Percentiles rank a stretch among this genome's conserved stretches.
Conservation (phyloP, 1,140 invertebrate genomes). For the Polypedilum pembai region DNA sequence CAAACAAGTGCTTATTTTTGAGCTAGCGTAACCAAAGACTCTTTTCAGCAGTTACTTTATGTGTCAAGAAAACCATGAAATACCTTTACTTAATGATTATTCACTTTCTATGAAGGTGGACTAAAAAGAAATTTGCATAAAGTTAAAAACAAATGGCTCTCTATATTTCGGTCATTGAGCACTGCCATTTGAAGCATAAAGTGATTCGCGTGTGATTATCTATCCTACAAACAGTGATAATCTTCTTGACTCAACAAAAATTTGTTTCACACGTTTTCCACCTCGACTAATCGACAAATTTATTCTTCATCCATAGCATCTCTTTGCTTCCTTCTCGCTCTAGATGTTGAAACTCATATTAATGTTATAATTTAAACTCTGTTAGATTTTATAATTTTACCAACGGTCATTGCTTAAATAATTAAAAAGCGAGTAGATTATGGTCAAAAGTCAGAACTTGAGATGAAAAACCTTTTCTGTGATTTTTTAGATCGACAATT, state of each 20-base stretch:
- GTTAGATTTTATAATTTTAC: background rate
- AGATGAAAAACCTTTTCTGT: background rate
- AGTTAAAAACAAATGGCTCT: background rate
- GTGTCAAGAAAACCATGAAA: conserved; percentile 3
- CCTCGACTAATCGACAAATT: background rate
- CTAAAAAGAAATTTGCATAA: conserved; percentile 18
- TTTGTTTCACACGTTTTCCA: background rate
- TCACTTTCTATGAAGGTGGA: background rate
- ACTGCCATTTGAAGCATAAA: conserved; percentile 2
- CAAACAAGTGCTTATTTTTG: background rate
- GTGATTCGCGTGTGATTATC: background rate
- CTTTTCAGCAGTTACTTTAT: background rate
- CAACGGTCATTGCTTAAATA: conserved; percentile 1
- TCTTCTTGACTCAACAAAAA: conserved; percentile 5
- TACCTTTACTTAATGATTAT: background rate
- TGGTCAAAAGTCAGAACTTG: background rate
- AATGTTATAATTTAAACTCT: background rate
- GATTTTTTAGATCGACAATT: background rate
- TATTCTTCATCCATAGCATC: background rate
- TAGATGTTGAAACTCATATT: conserved; percentile 6
- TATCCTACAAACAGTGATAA: background rate
- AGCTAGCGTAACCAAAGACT: background rate
- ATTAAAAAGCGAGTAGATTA: background rate
- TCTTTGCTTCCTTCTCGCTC: background rate
- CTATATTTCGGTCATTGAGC: background rate